Evolutionary conservation across 2,113 vertebrate species (phyloP).

Genomic region (Tragelaphus imberbis): DNA sequence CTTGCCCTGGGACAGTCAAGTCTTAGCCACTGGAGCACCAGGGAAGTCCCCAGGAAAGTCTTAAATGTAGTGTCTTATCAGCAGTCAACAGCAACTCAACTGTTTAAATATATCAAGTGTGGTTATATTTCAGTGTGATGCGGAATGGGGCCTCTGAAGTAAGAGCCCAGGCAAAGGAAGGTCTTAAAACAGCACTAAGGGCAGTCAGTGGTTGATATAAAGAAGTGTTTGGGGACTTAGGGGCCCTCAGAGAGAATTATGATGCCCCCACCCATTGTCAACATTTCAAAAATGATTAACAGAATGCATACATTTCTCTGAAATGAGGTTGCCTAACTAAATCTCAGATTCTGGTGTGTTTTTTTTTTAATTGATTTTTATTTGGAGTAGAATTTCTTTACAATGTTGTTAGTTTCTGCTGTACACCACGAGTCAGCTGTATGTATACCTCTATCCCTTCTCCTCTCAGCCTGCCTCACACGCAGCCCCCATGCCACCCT

Average conservation of each 20-base stretch:
- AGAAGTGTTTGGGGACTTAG: neutral
- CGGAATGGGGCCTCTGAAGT: neutral
- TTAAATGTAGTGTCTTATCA: neutral
- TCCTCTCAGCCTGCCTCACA: neutral
- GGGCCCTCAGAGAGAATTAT: neutral
- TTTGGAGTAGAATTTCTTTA: neutral
- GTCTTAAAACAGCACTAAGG: neutral
- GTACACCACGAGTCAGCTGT: neutral
- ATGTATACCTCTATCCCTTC: neutral
- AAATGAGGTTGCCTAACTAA: neutral
- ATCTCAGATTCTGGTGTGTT: neutral
- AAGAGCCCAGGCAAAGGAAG: neutral
- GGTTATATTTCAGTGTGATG: neutral
- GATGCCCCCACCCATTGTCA: neutral
- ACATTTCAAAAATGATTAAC: neutral
- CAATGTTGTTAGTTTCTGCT: neutral
- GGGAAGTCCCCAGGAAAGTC: neutral
- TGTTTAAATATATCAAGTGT: neutral
- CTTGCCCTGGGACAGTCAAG: neutral
- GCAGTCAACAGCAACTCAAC: neutral
- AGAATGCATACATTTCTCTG: neutral
- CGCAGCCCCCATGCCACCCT: neutral
- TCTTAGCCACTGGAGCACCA: neutral
- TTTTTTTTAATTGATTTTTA: neutral
- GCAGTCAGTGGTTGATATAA: neutral